These are phyloP conservation scores for Spea bombifrons DNA, from an alignment of 2,113 vertebrate genomes.

Conservation along the genomic window DNA sequence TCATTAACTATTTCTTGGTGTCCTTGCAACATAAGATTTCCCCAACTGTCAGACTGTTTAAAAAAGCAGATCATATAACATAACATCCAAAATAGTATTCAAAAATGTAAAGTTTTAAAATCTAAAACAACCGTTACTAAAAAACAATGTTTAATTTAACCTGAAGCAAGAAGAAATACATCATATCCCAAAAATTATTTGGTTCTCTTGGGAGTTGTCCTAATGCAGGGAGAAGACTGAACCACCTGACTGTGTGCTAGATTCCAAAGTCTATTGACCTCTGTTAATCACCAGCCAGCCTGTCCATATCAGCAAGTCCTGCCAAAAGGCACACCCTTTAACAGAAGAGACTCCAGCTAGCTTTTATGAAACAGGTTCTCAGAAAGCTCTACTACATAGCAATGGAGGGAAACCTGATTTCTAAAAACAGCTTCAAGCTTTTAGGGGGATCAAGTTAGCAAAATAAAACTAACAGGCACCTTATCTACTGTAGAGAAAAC, in stretches of 20 bases:
- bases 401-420: constrained; percentile 53
- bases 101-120: background rate
- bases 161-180: constrained; percentile 49
- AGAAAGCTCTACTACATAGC: constrained; percentile 53
- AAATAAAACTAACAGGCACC: background rate
- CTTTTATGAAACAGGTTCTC: constrained; percentile 62
- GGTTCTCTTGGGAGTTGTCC: constrained; percentile 76
- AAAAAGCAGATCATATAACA: no score
- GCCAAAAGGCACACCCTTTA: constrained; percentile 92
- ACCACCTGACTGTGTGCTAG: constrained; percentile 82
- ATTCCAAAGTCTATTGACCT: constrained; percentile 99
- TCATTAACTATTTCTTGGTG: constrained; percentile 49
- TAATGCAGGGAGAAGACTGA: constrained; percentile 75
- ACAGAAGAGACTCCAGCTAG: constrained; percentile 84
- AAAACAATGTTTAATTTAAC: constrained; percentile 39
- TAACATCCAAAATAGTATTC: background rate
- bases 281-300: constrained; percentile 98
- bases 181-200: constrained; percentile 58
- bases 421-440: background rate
- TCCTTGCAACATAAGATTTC: constrained; percentile 19
- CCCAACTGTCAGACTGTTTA: background rate
- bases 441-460: background rate
- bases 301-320: constrained; percentile 83
- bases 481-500: background rate
- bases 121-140: background rate